These are phyloP conservation scores for Limnephilus rhombicus DNA, from an alignment of 2,888 invertebrate genomes.

Conservation along the genomic window DNA sequence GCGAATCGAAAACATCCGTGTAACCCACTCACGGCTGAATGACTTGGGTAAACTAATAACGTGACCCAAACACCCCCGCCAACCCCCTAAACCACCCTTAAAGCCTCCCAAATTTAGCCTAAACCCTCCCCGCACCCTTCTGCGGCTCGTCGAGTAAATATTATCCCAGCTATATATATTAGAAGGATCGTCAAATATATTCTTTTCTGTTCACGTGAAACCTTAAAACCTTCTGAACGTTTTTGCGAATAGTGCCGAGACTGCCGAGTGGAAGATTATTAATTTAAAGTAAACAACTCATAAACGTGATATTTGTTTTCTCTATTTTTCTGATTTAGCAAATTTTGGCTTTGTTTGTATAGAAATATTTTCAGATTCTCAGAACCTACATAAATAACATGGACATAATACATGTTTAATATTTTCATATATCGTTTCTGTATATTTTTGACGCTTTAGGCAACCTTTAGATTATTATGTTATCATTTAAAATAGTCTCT, in stretches of 20 bases:
- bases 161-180: background rate
- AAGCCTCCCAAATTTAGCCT: background rate
- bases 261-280: background rate
- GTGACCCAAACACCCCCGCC: background rate
- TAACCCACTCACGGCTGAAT: constrained; percentile 37
- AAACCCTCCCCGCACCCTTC: background rate
- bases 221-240: background rate
- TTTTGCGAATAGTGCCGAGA: background rate
- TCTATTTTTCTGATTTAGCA: background rate
- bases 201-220: background rate
- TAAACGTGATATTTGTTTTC: background rate
- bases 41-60: constrained; percentile 28
- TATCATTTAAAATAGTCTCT: too few species aligned
- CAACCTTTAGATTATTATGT: too few species aligned
- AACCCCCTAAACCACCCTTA: background rate
- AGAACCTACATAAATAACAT: background rate
- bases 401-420: background rate
- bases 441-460: background rate
- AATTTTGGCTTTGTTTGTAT: background rate
- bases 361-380: background rate
- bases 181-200: background rate
- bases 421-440: background rate
- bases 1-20: constrained; percentile 10
- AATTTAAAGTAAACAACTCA: background rate
- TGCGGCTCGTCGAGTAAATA: background rate